Percentiles rank a stretch among this genome's conserved stretches.
Conservation (phyloP, 2,888 invertebrate species). For the Mesopsocus fuscifrons region DNA sequence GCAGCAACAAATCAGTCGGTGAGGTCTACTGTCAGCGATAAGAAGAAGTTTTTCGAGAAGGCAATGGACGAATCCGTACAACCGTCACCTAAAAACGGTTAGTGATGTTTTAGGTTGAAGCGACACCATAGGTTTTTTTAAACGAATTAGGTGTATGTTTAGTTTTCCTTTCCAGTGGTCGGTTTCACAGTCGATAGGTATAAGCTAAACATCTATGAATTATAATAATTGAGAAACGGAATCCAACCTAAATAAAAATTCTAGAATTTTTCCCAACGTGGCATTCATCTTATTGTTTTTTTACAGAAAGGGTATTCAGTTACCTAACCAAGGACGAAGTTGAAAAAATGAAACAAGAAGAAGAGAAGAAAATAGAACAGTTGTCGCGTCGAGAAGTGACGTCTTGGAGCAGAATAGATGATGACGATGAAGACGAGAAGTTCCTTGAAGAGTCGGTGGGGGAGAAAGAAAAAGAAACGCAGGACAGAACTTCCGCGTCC, state of each 20-base stretch:
- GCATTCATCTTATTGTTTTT: too few relatives aligned
- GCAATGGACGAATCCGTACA: constrained; percentile 87
- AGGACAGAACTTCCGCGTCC: neutral
- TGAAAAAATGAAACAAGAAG: constrained; percentile 83
- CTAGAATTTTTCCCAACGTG: too few relatives aligned
- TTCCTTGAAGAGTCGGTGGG: constrained; percentile 23
- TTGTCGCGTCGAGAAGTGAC: constrained; percentile 43
- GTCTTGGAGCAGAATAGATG: constrained; percentile 33
- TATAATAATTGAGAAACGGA: too few relatives aligned
- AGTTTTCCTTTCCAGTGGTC: constrained; percentile 3
- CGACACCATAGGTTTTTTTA: constrained; percentile 15
- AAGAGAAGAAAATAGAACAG: constrained; percentile 71
- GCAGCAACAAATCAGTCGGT: constrained; percentile 38
- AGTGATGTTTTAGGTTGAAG: constrained; percentile 14
- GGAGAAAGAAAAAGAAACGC: neutral
- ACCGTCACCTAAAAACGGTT: constrained; percentile 68
- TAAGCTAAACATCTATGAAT: too few relatives aligned
- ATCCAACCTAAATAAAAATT: too few relatives aligned
- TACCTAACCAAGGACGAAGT: constrained; percentile 87
- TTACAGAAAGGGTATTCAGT: constrained; percentile 76
- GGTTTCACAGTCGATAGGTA: too few relatives aligned
- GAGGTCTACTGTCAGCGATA: constrained; percentile 79
- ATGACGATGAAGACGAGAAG: constrained; percentile 30
- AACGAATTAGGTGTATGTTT: too few relatives aligned
- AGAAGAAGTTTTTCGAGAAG: constrained; percentile 87